phyloP scores from a whole-genome alignment of 2,113 vertebrate species.

The Dryoscopus gambensis region DNA sequence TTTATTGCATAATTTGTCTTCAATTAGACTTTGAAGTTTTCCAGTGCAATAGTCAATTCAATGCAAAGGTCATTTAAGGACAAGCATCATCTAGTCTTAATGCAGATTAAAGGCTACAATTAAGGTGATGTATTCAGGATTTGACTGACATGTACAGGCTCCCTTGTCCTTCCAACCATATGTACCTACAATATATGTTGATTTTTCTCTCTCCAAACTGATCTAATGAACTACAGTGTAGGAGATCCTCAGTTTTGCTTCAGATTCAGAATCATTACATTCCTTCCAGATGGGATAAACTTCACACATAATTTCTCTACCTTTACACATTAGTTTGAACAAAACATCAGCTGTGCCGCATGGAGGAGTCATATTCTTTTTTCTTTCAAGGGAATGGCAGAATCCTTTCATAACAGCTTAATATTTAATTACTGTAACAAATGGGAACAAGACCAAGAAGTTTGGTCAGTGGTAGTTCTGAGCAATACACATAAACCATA shows the following conservation, averaged over 20 bases:
- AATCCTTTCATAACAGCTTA: conserved; percentile 17
- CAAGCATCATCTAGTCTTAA: not conserved
- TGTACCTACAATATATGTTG: not conserved
- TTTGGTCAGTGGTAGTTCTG: conserved; percentile 20
- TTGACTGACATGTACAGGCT: not conserved
- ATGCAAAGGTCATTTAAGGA: conserved; percentile 5
- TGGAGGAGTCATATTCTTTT: not conserved
- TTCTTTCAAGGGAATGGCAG: not conserved
- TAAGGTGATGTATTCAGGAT: not conserved
- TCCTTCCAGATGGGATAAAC: not conserved
- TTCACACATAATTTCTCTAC: not conserved
- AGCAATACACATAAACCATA: conserved; percentile 42
- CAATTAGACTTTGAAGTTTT: not conserved
- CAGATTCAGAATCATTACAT: not conserved
- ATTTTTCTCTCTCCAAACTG: not conserved
- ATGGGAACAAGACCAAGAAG: conserved; percentile 49
- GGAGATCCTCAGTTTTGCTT: not conserved
- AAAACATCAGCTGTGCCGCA: not conserved
- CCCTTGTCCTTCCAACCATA: not conserved
- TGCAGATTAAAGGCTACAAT: not conserved
- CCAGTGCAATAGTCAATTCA: not conserved
- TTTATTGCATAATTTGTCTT: not conserved
- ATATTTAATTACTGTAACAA: conserved; percentile 50
- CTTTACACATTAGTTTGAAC: not conserved
- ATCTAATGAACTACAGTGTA: not conserved